These are phyloP conservation scores for Archips crataeganus DNA, from an alignment of 2,888 invertebrate species.

Conservation along the genomic window DNA sequence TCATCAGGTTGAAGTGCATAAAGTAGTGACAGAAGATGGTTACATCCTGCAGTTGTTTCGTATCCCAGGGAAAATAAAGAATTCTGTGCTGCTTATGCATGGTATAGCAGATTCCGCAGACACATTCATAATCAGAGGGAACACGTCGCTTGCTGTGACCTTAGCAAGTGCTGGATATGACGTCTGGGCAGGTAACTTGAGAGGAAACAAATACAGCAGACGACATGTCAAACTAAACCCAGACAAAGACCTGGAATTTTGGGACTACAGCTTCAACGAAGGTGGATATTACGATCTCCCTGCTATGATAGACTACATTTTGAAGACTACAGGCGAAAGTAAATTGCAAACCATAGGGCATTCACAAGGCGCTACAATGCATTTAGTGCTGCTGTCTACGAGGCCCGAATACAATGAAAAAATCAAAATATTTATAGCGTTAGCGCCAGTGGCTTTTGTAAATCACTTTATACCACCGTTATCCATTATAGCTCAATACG, in stretches of 20 bases:
- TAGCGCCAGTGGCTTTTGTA: constrained; percentile 44
- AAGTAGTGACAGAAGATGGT: constrained; percentile 56
- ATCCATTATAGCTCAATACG: constrained; percentile 18
- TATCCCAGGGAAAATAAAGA: constrained; percentile 49
- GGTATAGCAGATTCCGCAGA: constrained; percentile 54
- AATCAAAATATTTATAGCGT: constrained; percentile 38
- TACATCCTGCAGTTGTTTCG: constrained; percentile 55
- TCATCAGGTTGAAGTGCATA: constrained; percentile 46
- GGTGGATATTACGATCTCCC: constrained; percentile 42
- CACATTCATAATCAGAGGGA: constrained; percentile 54
- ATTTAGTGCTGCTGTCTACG: constrained; percentile 38
- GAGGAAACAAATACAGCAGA: constrained; percentile 36
- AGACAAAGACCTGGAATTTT: constrained; percentile 31
- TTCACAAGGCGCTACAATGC: constrained; percentile 41
- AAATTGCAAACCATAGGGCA: constrained; percentile 41
- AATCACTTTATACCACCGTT: constrained; percentile 45
- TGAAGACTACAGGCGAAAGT: constrained; percentile 30
- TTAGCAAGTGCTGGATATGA: constrained; percentile 53
- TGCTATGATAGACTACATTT: constrained; percentile 40
- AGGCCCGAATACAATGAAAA: constrained; percentile 42
- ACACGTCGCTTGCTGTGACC: constrained; percentile 51
- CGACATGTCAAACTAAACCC: constrained; percentile 35
- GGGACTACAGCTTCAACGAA: constrained; percentile 46
- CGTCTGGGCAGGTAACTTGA: constrained; percentile 41
- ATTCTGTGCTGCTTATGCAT: constrained; percentile 52